Evolutionary conservation across 1,140 invertebrate genomes (phyloP).

Genomic region (Apocrypta bakeri): DNA sequence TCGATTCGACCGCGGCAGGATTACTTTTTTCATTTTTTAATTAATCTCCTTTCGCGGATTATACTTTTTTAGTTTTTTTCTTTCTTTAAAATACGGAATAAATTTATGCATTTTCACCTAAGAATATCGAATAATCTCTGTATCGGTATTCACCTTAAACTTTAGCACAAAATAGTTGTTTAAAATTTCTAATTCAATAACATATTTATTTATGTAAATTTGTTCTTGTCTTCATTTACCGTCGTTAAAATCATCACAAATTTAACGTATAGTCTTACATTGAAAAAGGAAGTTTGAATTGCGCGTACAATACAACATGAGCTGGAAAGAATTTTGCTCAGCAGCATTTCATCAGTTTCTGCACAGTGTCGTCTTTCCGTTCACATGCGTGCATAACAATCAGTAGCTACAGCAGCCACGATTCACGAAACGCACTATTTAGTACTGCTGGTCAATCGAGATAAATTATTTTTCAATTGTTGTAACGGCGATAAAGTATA

Average conservation of each 20-base stretch:
- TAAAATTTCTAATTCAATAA: conserved; percentile 49
- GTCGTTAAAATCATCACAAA: conserved; percentile 43
- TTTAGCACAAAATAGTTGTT: conserved; percentile 46
- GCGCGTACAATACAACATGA: not conserved
- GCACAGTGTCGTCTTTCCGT: not conserved
- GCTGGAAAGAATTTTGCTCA: conserved; percentile 35
- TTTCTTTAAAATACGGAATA: conserved; percentile 42
- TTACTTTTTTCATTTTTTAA: conserved; percentile 20
- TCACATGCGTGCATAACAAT: not conserved
- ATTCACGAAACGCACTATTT: conserved; percentile 18
- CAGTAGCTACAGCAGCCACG: not conserved
- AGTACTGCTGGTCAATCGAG: conserved; percentile 33
- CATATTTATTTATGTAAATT: conserved; percentile 46
- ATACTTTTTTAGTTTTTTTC: not conserved
- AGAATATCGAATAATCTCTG: conserved; percentile 41
- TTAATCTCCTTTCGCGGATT: not conserved
- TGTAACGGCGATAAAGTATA: conserved; percentile 50
- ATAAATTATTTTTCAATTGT: conserved; percentile 50
- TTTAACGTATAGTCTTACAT: conserved; percentile 37
- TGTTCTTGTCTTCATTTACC: conserved; percentile 26
- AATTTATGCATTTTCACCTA: conserved; percentile 42
- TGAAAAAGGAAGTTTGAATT: conserved; percentile 32
- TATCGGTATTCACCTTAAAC: conserved; percentile 17
- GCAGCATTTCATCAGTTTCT: not conserved
- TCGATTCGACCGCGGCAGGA: conserved; percentile 39